Evolutionary conservation across 2,113 vertebrate genomes (phyloP).

Genomic region (Tychaedon coryphoeus): DNA sequence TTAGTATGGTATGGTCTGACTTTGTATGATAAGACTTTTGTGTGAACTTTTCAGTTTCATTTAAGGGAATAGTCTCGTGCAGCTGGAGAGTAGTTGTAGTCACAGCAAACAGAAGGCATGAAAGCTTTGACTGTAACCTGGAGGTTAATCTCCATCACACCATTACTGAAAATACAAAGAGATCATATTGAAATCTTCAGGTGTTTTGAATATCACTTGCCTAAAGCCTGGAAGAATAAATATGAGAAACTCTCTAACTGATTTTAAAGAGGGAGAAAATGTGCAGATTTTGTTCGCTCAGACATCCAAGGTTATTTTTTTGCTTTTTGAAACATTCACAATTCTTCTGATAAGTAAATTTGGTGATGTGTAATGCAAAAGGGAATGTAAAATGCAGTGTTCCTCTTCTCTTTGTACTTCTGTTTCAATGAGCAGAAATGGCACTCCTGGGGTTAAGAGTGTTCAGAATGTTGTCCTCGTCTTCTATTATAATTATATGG

Average conservation of each 20-base stretch:
- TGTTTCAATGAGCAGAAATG: neutral
- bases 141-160: conserved; percentile 18
- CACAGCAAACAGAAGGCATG: neutral
- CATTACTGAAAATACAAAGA: conserved; percentile 12
- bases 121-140: neutral
- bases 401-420: neutral
- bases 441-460: neutral
- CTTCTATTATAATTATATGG: neutral
- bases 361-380: neutral
- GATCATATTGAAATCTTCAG: conserved; percentile 17
- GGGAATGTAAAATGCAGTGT: neutral
- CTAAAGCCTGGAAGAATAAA: neutral
- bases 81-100: neutral
- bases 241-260: neutral
- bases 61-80: neutral
- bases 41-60: neutral
- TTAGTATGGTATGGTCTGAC: neutral
- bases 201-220: neutral
- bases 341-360: conserved; percentile 7
- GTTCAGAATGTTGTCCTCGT: neutral
- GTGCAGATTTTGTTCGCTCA: neutral
- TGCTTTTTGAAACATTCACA: neutral
- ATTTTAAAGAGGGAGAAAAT: neutral
- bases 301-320: neutral
- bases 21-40: neutral